Base-by-base conservation (phyloP, 64 coral and sea anemone genomes). In the Montipora cactus region DNA sequence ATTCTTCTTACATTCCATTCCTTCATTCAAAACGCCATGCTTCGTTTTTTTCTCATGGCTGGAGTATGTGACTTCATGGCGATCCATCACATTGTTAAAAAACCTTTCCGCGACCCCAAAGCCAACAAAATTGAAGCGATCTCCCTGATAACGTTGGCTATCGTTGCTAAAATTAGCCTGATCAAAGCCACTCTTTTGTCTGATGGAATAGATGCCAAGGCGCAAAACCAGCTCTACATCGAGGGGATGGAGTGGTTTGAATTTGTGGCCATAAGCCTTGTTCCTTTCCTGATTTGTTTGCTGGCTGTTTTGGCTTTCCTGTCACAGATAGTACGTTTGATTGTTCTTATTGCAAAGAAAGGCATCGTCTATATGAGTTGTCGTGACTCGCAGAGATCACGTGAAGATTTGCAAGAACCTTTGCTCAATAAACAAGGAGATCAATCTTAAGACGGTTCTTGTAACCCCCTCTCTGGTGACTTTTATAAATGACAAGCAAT, bases 111-210 rank as follows among this genome's bases (percentile, higher is more conserved):
- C 25, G 13, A 91, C 22, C 64, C 70, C n/a, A 53, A 13, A 52
- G 37, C 77, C 1, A 97, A 97, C 81, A 71, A 23, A 12, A 13
- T 94, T 2, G 92, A 92, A 68, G 74, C 59, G 7, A 15, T 70
- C 44, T 94, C 89, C 10, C 71, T 97, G 11, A 68, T 94, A 5
- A 78, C 78, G 2, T 84, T 87, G 13, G 53, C 94, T 16, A 71
- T 94, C 67, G 37, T 97, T 13, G 95, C 87, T n/a, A 58, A 80
- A 22, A 83, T 94, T 50, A 94, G 84, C 77, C 68, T 97, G 23
- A 58, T 68, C 15, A 90, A 92, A 44, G 92, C 95, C 2, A 68
- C 92, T 18, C 72, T 97, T 6, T 75, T 90, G 16, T 81, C 88
- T 15, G 79, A 70, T 48, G 95, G 92, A 5, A 64, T 76, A 45